Conservation (phyloP, 2,797 vertebrate species). For the Channallabes apus region DNA sequence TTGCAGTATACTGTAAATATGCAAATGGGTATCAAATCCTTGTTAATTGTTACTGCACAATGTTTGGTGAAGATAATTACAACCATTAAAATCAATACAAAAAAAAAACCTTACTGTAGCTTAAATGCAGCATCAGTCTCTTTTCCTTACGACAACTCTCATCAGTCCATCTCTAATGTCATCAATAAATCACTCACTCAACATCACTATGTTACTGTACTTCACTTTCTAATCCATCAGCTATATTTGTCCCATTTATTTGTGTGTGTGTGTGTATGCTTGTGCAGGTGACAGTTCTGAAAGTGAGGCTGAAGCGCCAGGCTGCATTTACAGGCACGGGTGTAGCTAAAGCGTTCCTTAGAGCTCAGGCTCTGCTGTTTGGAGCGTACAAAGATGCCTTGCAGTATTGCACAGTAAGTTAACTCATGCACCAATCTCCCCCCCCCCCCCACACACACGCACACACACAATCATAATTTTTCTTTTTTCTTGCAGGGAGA, state of each 20-base stretch:
- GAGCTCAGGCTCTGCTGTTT: conserved; percentile 85
- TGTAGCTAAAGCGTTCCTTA: conserved; percentile 84
- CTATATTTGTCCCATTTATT: not conserved
- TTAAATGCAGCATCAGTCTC: too few relatives aligned
- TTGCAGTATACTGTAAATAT: too few relatives aligned
- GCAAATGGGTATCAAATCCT: too few relatives aligned
- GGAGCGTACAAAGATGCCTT: conserved; percentile 85
- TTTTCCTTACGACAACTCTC: not conserved
- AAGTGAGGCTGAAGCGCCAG: conserved; percentile 80
- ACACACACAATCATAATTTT: not conserved
- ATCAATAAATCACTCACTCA: not conserved
- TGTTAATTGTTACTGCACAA: too few relatives aligned
- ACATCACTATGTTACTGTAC: not conserved
- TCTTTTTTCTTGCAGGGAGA: conserved; percentile 68
- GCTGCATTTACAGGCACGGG: conserved; percentile 79
- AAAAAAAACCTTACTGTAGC: too few relatives aligned
- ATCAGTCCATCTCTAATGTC: not conserved
- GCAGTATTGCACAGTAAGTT: conserved; percentile 67
- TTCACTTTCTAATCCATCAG: not conserved
- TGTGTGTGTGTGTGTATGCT: conserved; percentile 8
- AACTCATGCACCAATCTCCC: not conserved
- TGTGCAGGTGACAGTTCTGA: conserved; percentile 78
- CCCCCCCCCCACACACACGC: conserved; percentile 3
- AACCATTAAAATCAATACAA: too few relatives aligned
- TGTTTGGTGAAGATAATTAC: too few relatives aligned